A percentile compares a stretch with the other conserved stretches of the same genome.
phyloP scores from a whole-genome alignment of 2,113 vertebrate genomes.

The Pithys albifrons region DNA sequence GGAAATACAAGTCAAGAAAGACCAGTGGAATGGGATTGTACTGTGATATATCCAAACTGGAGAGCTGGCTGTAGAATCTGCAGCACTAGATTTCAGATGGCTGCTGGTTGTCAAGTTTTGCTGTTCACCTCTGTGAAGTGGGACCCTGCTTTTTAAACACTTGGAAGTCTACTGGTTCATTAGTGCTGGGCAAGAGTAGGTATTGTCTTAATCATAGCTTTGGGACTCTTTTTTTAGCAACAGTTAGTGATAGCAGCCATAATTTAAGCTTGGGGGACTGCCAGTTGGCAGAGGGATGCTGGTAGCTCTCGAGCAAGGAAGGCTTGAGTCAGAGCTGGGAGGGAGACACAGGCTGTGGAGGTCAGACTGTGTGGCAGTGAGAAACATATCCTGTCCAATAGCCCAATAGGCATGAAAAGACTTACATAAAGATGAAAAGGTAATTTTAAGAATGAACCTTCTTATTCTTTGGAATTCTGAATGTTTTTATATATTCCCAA shows the following conservation, averaged over 20 bases:
- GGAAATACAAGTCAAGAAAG: not conserved
- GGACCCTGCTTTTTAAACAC: not conserved
- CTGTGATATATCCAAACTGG: not conserved
- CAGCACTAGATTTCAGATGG: not conserved
- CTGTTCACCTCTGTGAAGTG: not conserved
- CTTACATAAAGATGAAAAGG: not conserved
- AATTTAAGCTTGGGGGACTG: not conserved
- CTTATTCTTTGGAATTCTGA: not conserved
- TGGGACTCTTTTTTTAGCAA: not conserved
- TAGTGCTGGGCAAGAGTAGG: not conserved
- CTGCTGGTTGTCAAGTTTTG: not conserved
- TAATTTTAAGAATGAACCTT: not conserved
- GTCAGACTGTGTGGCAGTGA: not conserved
- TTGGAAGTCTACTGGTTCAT: not conserved
- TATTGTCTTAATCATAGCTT: not conserved
- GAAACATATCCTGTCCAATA: not conserved
- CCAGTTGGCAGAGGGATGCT: constrained; percentile 9
- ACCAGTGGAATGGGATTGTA: not conserved
- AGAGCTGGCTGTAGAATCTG: not conserved
- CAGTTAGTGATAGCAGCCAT: not conserved
- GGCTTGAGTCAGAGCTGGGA: not conserved
- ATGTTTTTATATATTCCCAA: not conserved
- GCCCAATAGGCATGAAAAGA: not conserved
- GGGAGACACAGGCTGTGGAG: not conserved
- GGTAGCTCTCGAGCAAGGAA: not conserved